Percentiles rank a stretch among this genome's conserved stretches.
phyloP scores from a whole-genome alignment of 1,140 invertebrate genomes.

The Ceratoteleas bidentatus region DNA sequence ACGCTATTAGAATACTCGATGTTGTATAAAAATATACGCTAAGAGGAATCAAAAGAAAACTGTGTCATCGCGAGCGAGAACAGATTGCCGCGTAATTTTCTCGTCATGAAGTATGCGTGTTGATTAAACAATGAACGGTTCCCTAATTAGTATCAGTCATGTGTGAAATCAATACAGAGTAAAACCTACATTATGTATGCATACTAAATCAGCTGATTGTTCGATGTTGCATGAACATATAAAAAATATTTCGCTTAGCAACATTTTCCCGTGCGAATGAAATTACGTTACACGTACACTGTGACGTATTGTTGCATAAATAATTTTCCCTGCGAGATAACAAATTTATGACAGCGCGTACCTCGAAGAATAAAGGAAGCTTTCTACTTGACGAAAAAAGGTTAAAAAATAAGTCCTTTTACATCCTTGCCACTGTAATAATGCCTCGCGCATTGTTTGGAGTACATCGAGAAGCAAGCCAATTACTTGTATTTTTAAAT shows the following conservation, averaged over 20 bases:
- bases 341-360: conserved; percentile 22
- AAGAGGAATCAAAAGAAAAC: too few relatives aligned
- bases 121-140: too few relatives aligned
- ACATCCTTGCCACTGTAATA: conserved; percentile 11
- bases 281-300: conserved; percentile 15
- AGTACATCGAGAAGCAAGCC: neutral
- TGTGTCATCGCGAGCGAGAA: too few relatives aligned
- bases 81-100: too few relatives aligned
- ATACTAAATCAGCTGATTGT: too few relatives aligned
- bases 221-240: neutral
- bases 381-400: conserved; percentile 12
- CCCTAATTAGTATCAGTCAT: too few relatives aligned
- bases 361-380: conserved; percentile 16
- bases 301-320: conserved; percentile 28
- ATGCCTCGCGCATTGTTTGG: neutral
- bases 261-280: neutral
- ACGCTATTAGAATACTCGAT: too few relatives aligned
- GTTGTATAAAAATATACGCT: too few relatives aligned
- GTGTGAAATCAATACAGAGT: too few relatives aligned
- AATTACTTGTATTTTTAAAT: conserved; percentile 11
- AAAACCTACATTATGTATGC: too few relatives aligned
- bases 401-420: neutral
- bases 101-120: too few relatives aligned
- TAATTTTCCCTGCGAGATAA: conserved; percentile 29
- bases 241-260: neutral